phyloP scores from a whole-genome alignment of 2,888 invertebrate genomes.

The Lagria hirta region DNA sequence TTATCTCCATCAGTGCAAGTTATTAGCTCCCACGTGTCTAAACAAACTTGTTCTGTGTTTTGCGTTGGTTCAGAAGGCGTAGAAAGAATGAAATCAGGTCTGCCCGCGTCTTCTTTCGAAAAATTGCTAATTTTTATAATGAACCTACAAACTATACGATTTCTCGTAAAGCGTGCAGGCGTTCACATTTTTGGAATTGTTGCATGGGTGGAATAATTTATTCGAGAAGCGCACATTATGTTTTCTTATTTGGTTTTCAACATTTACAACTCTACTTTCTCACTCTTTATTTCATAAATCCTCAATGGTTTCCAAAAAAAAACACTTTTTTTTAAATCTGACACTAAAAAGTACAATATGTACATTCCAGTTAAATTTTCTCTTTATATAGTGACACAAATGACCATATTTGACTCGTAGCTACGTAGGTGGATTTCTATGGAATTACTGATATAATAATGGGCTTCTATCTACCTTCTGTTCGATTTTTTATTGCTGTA shows the following conservation, averaged over 20 bases:
- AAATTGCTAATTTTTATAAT: conserved; percentile 31
- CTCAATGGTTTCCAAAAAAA: no score
- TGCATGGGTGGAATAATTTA: conserved; percentile 28
- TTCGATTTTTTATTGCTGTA: no score
- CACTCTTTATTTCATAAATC: no score
- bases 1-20: conserved; percentile 22
- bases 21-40: conserved; percentile 26
- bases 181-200: conserved; percentile 30
- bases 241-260: conserved; percentile 6
- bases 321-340: no score
- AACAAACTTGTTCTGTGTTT: conserved; percentile 28
- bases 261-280: no score
- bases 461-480: no score
- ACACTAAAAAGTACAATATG: no score
- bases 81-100: conserved; percentile 33
- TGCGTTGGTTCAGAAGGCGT: conserved; percentile 28
- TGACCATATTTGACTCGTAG: conserved; percentile 27
- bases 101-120: conserved; percentile 32
- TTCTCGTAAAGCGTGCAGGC: conserved; percentile 30
- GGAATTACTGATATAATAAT: no score
- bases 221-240: conserved; percentile 12
- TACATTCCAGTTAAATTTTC: no score
- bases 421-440: no score
- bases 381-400: conserved; percentile 36
- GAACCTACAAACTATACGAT: conserved; percentile 32